These are phyloP conservation scores for Drosophila nr. perissopoda DNA, from an alignment of 2,888 invertebrate genomes.

Conservation along the genomic window DNA sequence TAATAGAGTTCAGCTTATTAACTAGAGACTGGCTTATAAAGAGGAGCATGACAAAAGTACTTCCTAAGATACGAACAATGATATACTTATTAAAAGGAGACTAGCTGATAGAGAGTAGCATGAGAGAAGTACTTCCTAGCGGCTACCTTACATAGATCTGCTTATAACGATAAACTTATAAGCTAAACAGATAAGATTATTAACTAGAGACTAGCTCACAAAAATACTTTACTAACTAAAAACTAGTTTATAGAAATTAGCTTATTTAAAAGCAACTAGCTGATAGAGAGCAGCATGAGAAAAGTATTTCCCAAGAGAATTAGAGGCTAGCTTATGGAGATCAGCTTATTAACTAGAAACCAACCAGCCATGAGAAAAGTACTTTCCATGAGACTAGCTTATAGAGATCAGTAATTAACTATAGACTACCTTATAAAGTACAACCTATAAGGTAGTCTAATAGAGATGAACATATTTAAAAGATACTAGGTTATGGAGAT, in stretches of 20 bases:
- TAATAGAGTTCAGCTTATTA: background rate
- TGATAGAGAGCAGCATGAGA: background rate
- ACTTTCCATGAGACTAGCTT: background rate
- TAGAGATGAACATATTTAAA: background rate
- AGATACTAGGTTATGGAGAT: background rate
- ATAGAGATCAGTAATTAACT: background rate
- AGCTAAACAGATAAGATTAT: too few species aligned
- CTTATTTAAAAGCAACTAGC: background rate
- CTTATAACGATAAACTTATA: background rate
- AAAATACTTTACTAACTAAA: background rate
- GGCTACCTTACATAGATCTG: too few species aligned
- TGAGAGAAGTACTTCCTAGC: background rate
- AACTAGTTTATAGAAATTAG: background rate
- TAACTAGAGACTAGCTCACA: background rate
- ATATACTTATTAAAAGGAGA: background rate
- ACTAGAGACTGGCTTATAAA: background rate
- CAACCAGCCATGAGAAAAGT: background rate
- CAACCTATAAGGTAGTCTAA: too few species aligned
- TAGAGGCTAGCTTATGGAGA: background rate
- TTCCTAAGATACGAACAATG: too few species aligned
- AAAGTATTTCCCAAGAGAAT: too few species aligned
- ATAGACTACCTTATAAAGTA: background rate
- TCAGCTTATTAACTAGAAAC: background rate
- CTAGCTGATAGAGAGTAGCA: background rate
- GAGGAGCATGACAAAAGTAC: background rate